Evolutionary conservation across 2,113 vertebrate species (phyloP).

Genomic region (Callipepla californica): DNA sequence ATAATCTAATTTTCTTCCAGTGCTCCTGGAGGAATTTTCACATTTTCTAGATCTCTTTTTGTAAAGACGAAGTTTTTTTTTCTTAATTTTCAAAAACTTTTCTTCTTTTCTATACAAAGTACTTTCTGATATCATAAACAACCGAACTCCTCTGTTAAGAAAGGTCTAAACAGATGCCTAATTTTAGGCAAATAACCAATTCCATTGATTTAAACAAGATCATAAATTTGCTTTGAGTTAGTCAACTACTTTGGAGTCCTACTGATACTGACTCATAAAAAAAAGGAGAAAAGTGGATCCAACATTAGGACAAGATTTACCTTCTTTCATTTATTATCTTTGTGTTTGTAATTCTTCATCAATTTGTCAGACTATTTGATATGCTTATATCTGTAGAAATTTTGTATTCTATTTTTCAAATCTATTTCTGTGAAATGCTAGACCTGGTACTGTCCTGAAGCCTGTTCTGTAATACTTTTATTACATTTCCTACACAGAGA

Average conservation of each 20-base stretch:
- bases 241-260: background rate
- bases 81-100: background rate
- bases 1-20: background rate
- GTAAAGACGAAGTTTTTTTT: background rate
- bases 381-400: background rate
- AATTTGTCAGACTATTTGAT: slow-evolving; percentile 9
- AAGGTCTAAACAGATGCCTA: background rate
- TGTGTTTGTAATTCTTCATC: slow-evolving; percentile 54
- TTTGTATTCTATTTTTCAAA: slow-evolving; percentile 57
- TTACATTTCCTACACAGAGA: slow-evolving; percentile 5
- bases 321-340: slow-evolving; percentile 15
- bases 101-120: slow-evolving; percentile 37
- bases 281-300: slow-evolving; percentile 55
- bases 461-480: slow-evolving; percentile 37
- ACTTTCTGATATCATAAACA: slow-evolving; percentile 58
- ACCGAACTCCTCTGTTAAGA: slow-evolving; percentile 20
- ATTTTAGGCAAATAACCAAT: background rate
- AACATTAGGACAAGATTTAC: slow-evolving; percentile 53
- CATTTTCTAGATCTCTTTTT: background rate
- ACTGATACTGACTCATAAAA: slow-evolving; percentile 33
- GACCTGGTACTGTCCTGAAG: slow-evolving; percentile 18
- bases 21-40: background rate
- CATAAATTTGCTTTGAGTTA: slow-evolving; percentile 60
- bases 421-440: slow-evolving; percentile 20
- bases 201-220: slow-evolving; percentile 9